Base-by-base conservation (phyloP, 2,888 invertebrate genomes). In the Leptinotarsa rubiginosa region DNA sequence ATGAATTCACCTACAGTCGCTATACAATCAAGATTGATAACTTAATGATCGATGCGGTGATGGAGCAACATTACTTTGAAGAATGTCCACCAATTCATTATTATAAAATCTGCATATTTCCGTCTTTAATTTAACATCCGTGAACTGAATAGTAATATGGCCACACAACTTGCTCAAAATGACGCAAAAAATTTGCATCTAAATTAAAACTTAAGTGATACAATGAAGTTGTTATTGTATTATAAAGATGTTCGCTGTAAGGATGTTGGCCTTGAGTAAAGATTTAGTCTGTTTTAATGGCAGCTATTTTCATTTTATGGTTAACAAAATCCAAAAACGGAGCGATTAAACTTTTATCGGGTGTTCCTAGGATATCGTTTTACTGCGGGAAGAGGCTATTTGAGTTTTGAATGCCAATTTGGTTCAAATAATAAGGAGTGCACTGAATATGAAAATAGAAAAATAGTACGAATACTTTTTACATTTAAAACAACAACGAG, bases 121-220 rank as follows among this genome's bases (percentile, higher is more conserved):
- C 73, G 75, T 72, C 69, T 69, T 76, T 77, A 78, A 78, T 74
- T 78, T 73, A 62, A 67, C 54, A 62, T 49, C 59, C 76, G 59
- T 65, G 75, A 52, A 66, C 65, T 49, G 78, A 75, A 77, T 78
- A 78, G 77, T 74, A 75, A 78, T 77, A 65, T 65, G 77, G 74
- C 77, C 79, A 77, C 77, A 79, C 78, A 78, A 71, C 74, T 65
- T 67, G 77, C 64, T 71, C 50, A 72, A 75, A 75, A 77, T 70
- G 72, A 79, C 79, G 77, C 73, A 74, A 79, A 77, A 77, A 75
- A 79, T 79, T 79, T 78, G 79, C 79, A 79, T 79, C 74, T 77
- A 77, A 77, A 77, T 77, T 75, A 74, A 77, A 77, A 77, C 70
- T 77, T 74, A 72, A 77, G 73, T 76, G 76, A 74, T 74, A 72